Evolutionary conservation across 2,113 vertebrate species (phyloP), one percentile per base, ranked within the genome.

Genomic region (Callorhinus ursinus): DNA sequence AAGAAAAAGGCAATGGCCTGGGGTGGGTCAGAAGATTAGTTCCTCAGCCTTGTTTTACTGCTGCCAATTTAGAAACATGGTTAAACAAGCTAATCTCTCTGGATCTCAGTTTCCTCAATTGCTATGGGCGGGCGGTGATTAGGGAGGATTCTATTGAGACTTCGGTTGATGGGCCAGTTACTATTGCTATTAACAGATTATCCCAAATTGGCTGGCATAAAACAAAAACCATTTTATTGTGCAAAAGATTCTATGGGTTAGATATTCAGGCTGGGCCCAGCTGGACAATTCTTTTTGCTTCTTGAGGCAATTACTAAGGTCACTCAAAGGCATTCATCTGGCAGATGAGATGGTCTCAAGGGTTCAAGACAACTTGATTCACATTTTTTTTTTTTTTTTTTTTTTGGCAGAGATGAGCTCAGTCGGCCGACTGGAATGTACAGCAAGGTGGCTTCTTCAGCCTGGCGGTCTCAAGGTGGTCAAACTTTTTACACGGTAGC

Each of bases 91-190:
- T 80, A 49, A 74, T 93, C 85, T 87, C 92, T 93, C 42, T 89
- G 61, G 28, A 71, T 85, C 28, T 76, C 53, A 81, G 22, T 90
- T 96, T 97, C 88, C 84, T 93, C 63, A 61, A 55, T n/a, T 63
- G 59, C 92, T 88, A 67, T 18, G 24, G 13, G 10, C 14, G 18
- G 67, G 16, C 4, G 0, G 57, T 55, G 61, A 59, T 24, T 31
- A 18, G n/a, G 49, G 72, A 69, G 18, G 57, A 87, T 57, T 96
- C 72, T 92, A n/a, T 24, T 57, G 69, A 91, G 81, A 63, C 65
- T 69, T 71, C 31, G 36, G 61, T 88, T 94, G 65, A 49, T 77
- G n/a, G 65, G 33, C 26, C 87, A 76, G 46, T 22, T 90, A 59
- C 53, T 83, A n/a, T 26, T 87, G 51, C 31, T 80, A 74, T 74